A percentile compares a stretch with the other conserved stretches of the same genome.
phyloP scores from a whole-genome alignment of 2,797 vertebrate species.

The Melanotaenia pygmaea region DNA sequence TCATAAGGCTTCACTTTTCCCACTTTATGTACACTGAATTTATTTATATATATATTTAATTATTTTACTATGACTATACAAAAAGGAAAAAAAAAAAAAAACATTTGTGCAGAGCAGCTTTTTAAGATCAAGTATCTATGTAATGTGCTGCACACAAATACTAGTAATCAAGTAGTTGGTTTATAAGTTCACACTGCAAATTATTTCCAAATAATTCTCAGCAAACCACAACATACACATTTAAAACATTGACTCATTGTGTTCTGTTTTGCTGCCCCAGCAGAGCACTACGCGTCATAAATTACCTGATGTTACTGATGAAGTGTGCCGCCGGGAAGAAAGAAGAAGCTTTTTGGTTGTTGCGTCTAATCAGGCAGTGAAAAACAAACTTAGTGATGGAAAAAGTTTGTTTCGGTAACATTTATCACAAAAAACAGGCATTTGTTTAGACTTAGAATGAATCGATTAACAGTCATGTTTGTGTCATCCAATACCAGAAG shows the following conservation, averaged over 20 bases:
- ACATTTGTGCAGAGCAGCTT: background rate
- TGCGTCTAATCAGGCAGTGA: background rate
- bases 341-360: background rate
- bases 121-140: background rate
- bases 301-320: constrained; percentile 30
- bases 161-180: background rate
- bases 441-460: background rate
- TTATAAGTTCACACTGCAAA: background rate
- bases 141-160: background rate
- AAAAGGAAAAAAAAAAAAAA: background rate
- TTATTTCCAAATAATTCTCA: constrained; percentile 22
- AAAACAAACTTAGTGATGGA: background rate
- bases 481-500: background rate
- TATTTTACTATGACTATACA: too few species aligned
- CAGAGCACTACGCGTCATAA: constrained; percentile 1
- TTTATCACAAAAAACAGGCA: background rate
- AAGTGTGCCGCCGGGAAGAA: background rate
- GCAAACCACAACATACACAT: constrained; percentile 4
- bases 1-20: too few species aligned
- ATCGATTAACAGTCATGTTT: background rate
- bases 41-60: background rate
- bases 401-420: background rate
- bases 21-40: background rate
- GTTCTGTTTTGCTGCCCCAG: constrained; percentile 25
- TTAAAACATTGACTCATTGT: background rate